A percentile compares a stretch with the other conserved stretches of the same genome.
These are phyloP conservation scores for Stegodyphus mimosarum DNA, from an alignment of 1,140 invertebrate species.

Conservation along the genomic window DNA sequence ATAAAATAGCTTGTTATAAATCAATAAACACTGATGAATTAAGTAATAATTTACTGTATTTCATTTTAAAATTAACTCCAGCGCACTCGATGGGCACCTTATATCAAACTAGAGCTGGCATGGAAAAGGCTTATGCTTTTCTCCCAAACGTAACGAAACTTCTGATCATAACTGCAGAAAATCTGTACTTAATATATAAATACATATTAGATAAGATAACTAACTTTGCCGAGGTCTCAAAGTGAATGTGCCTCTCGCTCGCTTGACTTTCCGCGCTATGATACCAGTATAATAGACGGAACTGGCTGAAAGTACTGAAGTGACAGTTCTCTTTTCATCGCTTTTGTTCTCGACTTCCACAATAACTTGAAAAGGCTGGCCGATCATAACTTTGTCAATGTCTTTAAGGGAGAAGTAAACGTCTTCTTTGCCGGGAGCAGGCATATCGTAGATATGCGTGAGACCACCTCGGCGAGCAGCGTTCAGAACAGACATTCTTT, in stretches of 20 bases:
- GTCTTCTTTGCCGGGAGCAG: conserved; percentile 80
- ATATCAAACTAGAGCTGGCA: neutral
- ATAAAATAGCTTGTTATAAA: too few species aligned
- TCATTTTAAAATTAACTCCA: too few species aligned
- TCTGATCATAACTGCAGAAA: too few species aligned
- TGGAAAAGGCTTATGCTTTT: neutral
- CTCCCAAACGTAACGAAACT: neutral
- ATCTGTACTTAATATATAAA: neutral
- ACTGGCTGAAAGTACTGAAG: conserved; percentile 75
- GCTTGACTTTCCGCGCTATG: conserved; percentile 77
- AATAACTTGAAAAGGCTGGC: conserved; percentile 76
- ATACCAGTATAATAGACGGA: conserved; percentile 84
- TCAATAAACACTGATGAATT: too few species aligned
- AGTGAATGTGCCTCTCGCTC: conserved; percentile 70
- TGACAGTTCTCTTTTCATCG: conserved; percentile 74
- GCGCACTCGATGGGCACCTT: too few species aligned
- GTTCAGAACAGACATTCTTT: conserved; percentile 83
- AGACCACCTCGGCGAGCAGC: conserved; percentile 74
- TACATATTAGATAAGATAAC: neutral
- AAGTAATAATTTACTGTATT: too few species aligned
- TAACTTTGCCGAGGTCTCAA: conserved; percentile 63
- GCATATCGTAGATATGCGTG: conserved; percentile 64
- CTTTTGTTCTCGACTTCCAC: conserved; percentile 66
- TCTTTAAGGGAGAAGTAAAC: conserved; percentile 85
- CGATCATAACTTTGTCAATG: conserved; percentile 86